Evolutionary conservation across 2,797 vertebrate genomes (phyloP), one percentile per base, ranked within the genome.

Genomic region (Sciaenops ocellatus): DNA sequence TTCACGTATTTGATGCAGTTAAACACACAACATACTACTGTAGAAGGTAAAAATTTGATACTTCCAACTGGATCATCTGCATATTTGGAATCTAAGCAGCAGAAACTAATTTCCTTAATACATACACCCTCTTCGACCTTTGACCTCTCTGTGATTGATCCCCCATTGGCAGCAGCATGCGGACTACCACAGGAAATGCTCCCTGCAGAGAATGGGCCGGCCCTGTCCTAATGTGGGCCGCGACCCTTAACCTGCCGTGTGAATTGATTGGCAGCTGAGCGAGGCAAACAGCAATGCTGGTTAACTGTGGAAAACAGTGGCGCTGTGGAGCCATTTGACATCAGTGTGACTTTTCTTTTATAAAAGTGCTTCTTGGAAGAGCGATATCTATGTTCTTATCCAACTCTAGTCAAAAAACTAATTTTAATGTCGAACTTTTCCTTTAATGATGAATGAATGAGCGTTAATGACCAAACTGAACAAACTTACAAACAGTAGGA

Each of bases 101-200:
- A 86, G 79, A 87, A 92, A 72, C 79, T 64, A 55, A 87, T 89
- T 89, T 82, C 69, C 68, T 80, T 71, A 26, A 80, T 69, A 62
- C 47, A 76, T 20, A 56, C 51, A 61, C 22, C 41, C 69, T 50
- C 5, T 89, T 71, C 88, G 82, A 90, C 90, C 78, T 83, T 54
- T 88, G 61, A 12, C 73, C 84, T 41, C 34, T n/a, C 17, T 55
- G 73, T 68, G 72, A 79, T 87, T 89, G 90, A 90, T 89, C 88
- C 78, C 87, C 74, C 54, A 24, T 56, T 20, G 38, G 79, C 86
- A 73, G 76, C 76, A 69, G 78, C 78, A 63, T 78, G 84, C 65
- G 52, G 78, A 82, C 75, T 24, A 62, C 42, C 77, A 80, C 85
- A 91, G 90, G 91, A 91, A 90, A 83, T 7, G 71, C 83, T 83